A percentile compares a stretch with the other conserved stretches of the same genome.
Evolutionary conservation across 2,888 invertebrate species (phyloP).

Genomic region (Pantelozetes paolii): DNA sequence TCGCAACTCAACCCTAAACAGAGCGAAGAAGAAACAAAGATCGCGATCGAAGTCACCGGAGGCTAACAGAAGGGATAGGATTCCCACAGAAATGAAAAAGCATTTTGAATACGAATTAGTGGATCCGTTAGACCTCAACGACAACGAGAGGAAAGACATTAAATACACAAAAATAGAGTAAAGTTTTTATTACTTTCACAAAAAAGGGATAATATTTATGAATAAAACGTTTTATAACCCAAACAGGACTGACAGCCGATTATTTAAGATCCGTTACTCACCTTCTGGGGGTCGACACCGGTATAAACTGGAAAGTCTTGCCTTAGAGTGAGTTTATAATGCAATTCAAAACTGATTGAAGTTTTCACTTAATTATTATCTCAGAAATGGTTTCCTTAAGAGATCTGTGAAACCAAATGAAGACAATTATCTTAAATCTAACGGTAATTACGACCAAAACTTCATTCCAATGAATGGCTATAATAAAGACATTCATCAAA

Average conservation of each 20-base stretch:
- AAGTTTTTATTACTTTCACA: slow-evolving; percentile 39
- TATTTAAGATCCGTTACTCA: slow-evolving; percentile 48
- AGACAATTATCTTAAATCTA: slow-evolving; percentile 15
- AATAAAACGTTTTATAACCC: not conserved
- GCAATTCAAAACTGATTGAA: not conserved
- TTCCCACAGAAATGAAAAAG: slow-evolving; percentile 72
- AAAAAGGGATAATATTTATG: not conserved
- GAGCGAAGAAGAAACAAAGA: slow-evolving; percentile 43
- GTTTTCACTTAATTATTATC: not conserved
- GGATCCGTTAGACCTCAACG: slow-evolving; percentile 82
- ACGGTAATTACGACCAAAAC: not conserved
- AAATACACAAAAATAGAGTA: slow-evolving; percentile 48
- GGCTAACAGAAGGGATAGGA: slow-evolving; percentile 61
- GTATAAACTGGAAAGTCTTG: not conserved
- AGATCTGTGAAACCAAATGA: not conserved
- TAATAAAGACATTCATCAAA: slow-evolving; percentile 25
- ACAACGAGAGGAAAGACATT: slow-evolving; percentile 56
- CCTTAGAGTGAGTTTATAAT: slow-evolving; percentile 33
- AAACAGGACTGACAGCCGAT: slow-evolving; percentile 46
- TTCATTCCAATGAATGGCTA: not conserved
- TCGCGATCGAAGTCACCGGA: slow-evolving; percentile 59
- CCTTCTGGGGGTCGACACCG: slow-evolving; percentile 45
- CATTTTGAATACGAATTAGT: slow-evolving; percentile 82
- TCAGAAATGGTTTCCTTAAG: not conserved
- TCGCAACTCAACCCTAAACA: slow-evolving; percentile 39